Evolutionary conservation across 2,113 vertebrate genomes (phyloP).

Genomic region (Mesocricetus auratus): DNA sequence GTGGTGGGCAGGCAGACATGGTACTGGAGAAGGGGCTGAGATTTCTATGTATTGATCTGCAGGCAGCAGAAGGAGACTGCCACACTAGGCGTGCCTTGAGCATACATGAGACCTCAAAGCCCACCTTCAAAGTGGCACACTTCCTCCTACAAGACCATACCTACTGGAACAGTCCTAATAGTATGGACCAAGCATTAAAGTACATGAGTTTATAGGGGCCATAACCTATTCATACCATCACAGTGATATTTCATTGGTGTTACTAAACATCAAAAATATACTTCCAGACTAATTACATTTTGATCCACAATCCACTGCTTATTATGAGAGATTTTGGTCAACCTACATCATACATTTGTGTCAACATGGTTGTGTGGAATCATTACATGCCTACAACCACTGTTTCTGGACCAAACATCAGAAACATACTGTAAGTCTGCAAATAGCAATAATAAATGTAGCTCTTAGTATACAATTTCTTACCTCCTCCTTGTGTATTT

Average conservation of each 20-base stretch:
- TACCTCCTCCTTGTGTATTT: not conserved
- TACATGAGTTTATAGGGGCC: no score
- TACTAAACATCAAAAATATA: conserved; percentile 37
- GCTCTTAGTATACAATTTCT: not conserved
- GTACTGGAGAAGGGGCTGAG: not conserved
- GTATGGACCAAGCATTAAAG: no score
- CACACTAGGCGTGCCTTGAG: no score
- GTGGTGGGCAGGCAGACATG: not conserved
- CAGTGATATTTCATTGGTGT: conserved; percentile 16
- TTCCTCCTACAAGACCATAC: no score
- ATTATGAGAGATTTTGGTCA: not conserved
- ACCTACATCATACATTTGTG: not conserved
- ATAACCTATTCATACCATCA: no score
- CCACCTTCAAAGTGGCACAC: no score
- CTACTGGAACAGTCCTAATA: no score
- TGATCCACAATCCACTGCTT: conserved; percentile 57
- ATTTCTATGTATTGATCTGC: not conserved
- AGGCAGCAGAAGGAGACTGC: no score
- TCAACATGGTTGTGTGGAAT: not conserved
- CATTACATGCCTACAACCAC: not conserved
- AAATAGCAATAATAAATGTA: conserved; percentile 38
- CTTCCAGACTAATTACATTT: not conserved
- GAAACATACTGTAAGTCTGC: not conserved
- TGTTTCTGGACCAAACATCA: conserved; percentile 1
- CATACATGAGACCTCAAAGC: no score